These are phyloP conservation scores for Rhingia rostrata DNA, from an alignment of 2,888 invertebrate species.

Conservation along the genomic window DNA sequence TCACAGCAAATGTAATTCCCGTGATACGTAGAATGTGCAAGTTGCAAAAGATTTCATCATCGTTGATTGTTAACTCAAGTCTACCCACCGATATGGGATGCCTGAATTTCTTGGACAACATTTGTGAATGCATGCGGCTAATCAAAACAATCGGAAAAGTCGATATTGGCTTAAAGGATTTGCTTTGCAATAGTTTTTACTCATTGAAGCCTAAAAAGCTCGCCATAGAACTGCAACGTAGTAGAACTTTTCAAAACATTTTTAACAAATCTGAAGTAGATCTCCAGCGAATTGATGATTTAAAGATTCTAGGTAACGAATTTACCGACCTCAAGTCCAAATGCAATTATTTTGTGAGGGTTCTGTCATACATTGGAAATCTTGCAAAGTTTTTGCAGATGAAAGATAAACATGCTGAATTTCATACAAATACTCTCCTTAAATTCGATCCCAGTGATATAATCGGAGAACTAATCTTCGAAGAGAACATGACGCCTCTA, in stretches of 20 bases:
- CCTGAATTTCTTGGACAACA: slow-evolving; percentile 78
- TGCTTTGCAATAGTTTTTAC: slow-evolving; percentile 78
- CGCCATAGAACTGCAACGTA: slow-evolving; percentile 78
- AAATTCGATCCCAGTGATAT: slow-evolving; percentile 84
- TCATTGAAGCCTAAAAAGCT: slow-evolving; percentile 78
- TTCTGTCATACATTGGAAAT: slow-evolving; percentile 80
- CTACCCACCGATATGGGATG: slow-evolving; percentile 79
- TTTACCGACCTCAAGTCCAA: slow-evolving; percentile 80
- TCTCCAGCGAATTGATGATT: slow-evolving; percentile 77
- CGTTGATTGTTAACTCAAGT: slow-evolving; percentile 63
- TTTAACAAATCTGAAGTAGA: slow-evolving; percentile 77
- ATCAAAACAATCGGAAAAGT: slow-evolving; percentile 70
- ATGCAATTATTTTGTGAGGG: slow-evolving; percentile 80
- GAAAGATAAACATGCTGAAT: slow-evolving; percentile 78
- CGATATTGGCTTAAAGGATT: slow-evolving; percentile 76
- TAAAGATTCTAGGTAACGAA: slow-evolving; percentile 78
- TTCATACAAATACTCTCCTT: slow-evolving; percentile 78
- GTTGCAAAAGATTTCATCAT: slow-evolving; percentile 55
- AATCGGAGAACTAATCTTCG: slow-evolving; percentile 88
- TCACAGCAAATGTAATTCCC: slow-evolving; percentile 79
- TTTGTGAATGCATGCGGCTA: slow-evolving; percentile 80
- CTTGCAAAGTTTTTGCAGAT: slow-evolving; percentile 82
- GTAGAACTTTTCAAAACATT: slow-evolving; percentile 77
- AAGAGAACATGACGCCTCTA: slow-evolving; percentile 86
- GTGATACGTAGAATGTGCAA: slow-evolving; percentile 79